Base-by-base conservation (phyloP, 2,888 invertebrate genomes). In the Lissonota sp. region DNA sequence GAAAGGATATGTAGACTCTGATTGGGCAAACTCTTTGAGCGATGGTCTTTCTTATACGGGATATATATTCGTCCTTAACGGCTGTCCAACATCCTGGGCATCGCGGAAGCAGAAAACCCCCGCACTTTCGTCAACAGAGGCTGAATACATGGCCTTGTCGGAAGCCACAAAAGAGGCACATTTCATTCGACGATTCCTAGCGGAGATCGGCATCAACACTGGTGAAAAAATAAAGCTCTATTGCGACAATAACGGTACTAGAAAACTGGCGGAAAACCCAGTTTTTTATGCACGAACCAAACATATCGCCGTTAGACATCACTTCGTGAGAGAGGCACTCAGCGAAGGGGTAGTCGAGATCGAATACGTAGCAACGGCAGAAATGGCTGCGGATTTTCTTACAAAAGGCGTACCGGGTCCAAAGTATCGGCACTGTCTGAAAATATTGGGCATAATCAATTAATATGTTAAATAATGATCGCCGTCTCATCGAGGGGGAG, bases 211-310 rank as follows among this genome's bases (percentile, higher is more conserved):
- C 26, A 26, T 26, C 3, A 26, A 26, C 26, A 3, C 26, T 26
- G 26, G 26, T 26, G 26, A 26, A 26, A 26, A 3, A 26, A 26
- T 55, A 12, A 37, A 10, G 37, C n/a, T 71, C 8, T 12, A 26
- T n/a, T 26, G 46, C 39, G 83, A 83, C 42, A 84, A 84, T 49
- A 79, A 75, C 14, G 80, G 78, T 44, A 70, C 83, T 6, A 74
- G 79, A 4, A 70, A 55, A 8, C 58, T 84, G 5, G 63, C 72
- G 0, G 79, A 72, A 39, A 79, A 81, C 73, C 77, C 74, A 3
- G 75, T 81, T 58, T 55, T 71, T 7, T 79, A 83, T 46, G 79
- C 83, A 4, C 10, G 49, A 10, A 5, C 49, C 12, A n/a, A 46
- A 49, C 26, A 26, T 26, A 2, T 26, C 26, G 26, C 26, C 26